Percentiles rank a stretch among this genome's conserved stretches.
phyloP scores from a whole-genome alignment of 2,797 vertebrate genomes.

The Poecilia wingei region DNA sequence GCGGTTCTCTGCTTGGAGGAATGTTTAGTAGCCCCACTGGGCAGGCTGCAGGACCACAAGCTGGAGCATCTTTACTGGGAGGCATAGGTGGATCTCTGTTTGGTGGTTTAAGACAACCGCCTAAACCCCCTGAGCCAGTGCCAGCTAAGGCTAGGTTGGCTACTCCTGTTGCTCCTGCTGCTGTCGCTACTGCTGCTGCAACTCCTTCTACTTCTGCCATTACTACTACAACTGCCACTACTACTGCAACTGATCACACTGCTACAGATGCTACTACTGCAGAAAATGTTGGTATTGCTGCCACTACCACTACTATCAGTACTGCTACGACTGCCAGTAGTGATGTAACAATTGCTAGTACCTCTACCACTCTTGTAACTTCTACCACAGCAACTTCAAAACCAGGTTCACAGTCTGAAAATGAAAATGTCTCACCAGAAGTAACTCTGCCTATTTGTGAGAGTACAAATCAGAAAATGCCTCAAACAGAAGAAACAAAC shows the following conservation, averaged over 20 bases:
- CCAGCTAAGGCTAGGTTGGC: constrained; percentile 46
- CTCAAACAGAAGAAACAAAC: constrained; percentile 37
- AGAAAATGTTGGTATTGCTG: background rate
- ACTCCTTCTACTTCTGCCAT: background rate
- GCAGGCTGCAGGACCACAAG: constrained; percentile 59
- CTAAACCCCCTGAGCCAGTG: constrained; percentile 61
- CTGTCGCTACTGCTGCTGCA: background rate
- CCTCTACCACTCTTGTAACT: background rate
- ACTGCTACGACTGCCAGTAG: background rate
- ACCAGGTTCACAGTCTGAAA: constrained; percentile 43
- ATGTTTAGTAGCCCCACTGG: constrained; percentile 67
- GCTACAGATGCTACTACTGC: background rate
- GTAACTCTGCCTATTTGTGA: constrained; percentile 20
- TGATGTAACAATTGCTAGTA: background rate
- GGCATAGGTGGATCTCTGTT: constrained; percentile 72
- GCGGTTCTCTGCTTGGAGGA: constrained; percentile 72
- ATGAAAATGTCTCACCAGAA: constrained; percentile 41
- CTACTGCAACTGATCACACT: background rate
- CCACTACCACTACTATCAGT: background rate
- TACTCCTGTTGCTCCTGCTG: constrained; percentile 1
- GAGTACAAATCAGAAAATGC: constrained; percentile 21
- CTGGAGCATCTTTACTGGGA: constrained; percentile 64
- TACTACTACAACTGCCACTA: background rate
- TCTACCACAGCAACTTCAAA: constrained; percentile 17
- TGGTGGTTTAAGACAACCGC: constrained; percentile 81